phyloP scores from a whole-genome alignment of 2,797 vertebrate genomes.

The Lacerta bilineata region DNA sequence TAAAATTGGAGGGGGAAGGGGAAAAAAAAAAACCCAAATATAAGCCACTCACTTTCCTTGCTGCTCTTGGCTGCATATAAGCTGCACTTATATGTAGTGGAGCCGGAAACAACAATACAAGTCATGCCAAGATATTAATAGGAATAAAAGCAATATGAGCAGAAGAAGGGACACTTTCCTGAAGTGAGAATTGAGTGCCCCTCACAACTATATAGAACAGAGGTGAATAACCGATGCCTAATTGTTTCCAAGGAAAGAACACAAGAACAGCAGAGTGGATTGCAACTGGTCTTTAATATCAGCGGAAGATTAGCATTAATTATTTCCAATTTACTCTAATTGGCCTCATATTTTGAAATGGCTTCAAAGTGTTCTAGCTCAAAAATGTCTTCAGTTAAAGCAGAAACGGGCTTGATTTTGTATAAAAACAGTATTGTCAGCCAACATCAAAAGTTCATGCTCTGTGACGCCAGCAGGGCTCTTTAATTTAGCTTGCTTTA shows the following conservation, averaged over 20 bases:
- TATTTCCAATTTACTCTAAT: conserved; percentile 20
- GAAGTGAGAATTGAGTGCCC: background rate
- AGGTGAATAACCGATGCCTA: background rate
- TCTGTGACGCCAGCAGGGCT: background rate
- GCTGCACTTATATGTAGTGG: too few relatives aligned
- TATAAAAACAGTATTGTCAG: background rate
- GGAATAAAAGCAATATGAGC: background rate
- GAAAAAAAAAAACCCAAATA: too few relatives aligned
- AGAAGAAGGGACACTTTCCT: background rate
- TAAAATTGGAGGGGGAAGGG: too few relatives aligned
- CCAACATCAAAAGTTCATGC: background rate
- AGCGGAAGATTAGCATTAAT: conserved; percentile 9
- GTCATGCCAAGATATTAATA: background rate
- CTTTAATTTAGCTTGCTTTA: background rate
- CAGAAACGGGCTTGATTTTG: background rate
- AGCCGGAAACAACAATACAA: background rate
- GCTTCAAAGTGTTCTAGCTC: background rate
- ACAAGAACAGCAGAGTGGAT: background rate
- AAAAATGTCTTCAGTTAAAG: background rate
- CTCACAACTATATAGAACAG: background rate
- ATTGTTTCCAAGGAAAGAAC: background rate
- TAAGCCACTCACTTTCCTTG: too few relatives aligned
- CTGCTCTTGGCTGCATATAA: too few relatives aligned
- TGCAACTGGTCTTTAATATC: background rate
- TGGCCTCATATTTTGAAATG: conserved; percentile 3